Evolutionary conservation across 2,113 vertebrate species (phyloP), one percentile per base, ranked within the genome.

Genomic region (Colius striatus): DNA sequence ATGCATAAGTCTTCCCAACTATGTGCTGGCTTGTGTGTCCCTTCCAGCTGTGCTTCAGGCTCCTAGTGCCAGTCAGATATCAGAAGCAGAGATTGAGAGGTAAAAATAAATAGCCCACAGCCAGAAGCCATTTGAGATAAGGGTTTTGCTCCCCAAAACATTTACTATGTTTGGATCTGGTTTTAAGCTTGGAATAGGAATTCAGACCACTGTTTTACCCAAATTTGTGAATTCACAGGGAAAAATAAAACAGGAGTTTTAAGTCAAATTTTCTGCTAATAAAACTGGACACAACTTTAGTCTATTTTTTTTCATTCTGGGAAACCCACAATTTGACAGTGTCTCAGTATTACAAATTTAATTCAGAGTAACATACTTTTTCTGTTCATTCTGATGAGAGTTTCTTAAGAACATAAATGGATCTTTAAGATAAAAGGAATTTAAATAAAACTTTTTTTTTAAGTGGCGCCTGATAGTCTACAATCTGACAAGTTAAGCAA

Each of bases 401-500:
- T 41, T 90, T 73, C 34, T 54, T 2, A 1, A 60, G 21, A 80
- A 32, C 65, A 91, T 34, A 74, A 77, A 88, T 16, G 10, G 6
- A 70, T 67, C 71, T 77, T 91, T 93, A 77, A 58, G 41, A 53
- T 26, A 85, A 91, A 94, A 77, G 17, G 13, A 88, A 92, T 7
- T 45, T 9, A 89, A 95, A 92, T 60, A 73, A 83, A 85, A 32
- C 12, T 5, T 58, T 43, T 87, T 68, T 71, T 57, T 53, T 2
- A 92, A 86, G 45, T 48, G 83, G 92, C 0, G 13, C 80, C 94
- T 78, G 16, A 61, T 38, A 75, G 85, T 94, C 93, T 94, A 68
- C 68, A 84, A 54, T 55, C 53, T 57, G 53, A 36, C 55, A 89
- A 86, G 43, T 80, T 93, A 88, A 84, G 83, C 85, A 93, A 95